These are phyloP conservation scores for Laupala kohalensis DNA, from an alignment of 1,140 invertebrate species.

Conservation along the genomic window DNA sequence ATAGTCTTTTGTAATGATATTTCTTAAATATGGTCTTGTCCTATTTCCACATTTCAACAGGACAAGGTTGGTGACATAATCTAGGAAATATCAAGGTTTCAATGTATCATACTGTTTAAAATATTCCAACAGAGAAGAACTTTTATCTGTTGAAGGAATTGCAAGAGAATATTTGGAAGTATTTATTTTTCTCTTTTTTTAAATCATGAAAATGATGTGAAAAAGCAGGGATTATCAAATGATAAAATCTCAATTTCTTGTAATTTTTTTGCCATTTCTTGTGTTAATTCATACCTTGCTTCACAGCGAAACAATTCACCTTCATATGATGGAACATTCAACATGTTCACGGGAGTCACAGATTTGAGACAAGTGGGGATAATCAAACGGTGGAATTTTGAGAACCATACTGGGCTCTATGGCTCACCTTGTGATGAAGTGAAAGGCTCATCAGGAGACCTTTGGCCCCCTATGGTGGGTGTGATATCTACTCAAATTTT, in stretches of 20 bases:
- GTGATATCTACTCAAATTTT: not conserved
- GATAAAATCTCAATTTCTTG: not conserved
- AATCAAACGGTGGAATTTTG: conserved; percentile 51
- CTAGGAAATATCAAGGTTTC: no score
- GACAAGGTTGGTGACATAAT: no score
- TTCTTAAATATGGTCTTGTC: no score
- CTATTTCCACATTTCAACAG: no score
- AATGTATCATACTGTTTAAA: no score
- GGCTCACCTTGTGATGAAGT: conserved; percentile 14
- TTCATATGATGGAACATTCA: conserved; percentile 59
- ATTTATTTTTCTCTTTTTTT: no score
- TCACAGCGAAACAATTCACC: conserved; percentile 50
- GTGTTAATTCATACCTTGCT: no score
- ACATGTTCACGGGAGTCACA: conserved; percentile 52
- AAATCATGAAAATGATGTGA: no score
- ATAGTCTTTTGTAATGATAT: no score
- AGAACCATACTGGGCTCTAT: conserved; percentile 38
- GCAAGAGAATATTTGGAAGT: no score
- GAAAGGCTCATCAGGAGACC: conserved; percentile 4
- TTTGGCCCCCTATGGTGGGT: conserved; percentile 2
- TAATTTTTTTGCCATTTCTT: not conserved
- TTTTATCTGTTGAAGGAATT: no score
- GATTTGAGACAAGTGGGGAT: conserved; percentile 48
- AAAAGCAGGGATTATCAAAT: not conserved
- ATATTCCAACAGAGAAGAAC: no score